Conservation (phyloP, 2,888 invertebrate species). For the Galeopsomyia nigrocyanea region DNA sequence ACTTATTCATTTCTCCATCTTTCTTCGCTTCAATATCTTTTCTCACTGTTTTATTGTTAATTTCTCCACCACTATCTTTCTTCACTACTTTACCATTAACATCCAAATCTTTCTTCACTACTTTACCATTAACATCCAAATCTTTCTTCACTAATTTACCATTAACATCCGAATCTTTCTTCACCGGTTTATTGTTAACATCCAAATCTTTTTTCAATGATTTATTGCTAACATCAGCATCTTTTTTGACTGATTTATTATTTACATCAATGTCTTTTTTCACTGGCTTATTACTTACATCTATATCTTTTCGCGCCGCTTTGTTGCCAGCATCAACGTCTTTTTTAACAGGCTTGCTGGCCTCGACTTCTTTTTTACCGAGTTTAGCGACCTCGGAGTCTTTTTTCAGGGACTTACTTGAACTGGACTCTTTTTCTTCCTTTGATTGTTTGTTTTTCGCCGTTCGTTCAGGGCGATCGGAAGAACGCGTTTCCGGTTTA, state of each 20-base stretch:
- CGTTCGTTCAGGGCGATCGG: slow-evolving; percentile 33
- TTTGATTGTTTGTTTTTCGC: slow-evolving; percentile 36
- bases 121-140: not conserved
- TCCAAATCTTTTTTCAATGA: slow-evolving; percentile 4
- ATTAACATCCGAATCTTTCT: not conserved
- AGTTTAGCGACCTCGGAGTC: slow-evolving; percentile 44
- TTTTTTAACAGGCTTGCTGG: slow-evolving; percentile 32
- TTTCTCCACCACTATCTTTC: slow-evolving; percentile 6
- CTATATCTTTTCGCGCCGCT: slow-evolving; percentile 52
- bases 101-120: not conserved
- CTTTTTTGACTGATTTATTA: slow-evolving; percentile 60
- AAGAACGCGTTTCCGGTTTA: slow-evolving; percentile 42
- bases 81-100: not conserved
- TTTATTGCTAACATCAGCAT: slow-evolving; percentile 63
- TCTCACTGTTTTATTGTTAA: not conserved
- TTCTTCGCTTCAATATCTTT: not conserved
- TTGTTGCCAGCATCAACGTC: slow-evolving; percentile 34
- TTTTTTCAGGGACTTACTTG: slow-evolving; percentile 45
- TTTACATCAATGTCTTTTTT: slow-evolving; percentile 35
- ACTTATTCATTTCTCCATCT: not conserved
- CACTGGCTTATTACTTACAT: slow-evolving; percentile 14
- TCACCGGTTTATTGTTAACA: not conserved
- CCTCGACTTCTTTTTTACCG: slow-evolving; percentile 30
- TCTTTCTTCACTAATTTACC: not conserved
- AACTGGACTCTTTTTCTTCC: slow-evolving; percentile 37